A percentile compares a stretch with the other conserved stretches of the same genome.
Conservation (phyloP, 1,140 invertebrate species). For the Venturia canescens region DNA sequence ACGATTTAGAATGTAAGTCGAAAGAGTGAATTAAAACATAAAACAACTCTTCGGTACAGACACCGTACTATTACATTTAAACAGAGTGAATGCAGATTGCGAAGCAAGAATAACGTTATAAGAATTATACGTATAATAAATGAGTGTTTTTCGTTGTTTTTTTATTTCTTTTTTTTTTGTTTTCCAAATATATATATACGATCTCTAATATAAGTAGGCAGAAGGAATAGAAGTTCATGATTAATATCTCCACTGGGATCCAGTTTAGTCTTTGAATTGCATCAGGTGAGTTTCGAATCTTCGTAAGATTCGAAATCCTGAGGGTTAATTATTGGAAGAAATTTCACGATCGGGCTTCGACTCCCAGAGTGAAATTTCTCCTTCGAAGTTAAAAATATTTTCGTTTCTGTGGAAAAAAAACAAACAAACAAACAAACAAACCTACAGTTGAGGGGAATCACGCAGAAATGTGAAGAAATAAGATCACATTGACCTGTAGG, state of each 20-base stretch:
- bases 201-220: background rate
- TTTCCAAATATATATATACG: background rate
- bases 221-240: background rate
- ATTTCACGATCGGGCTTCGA: no score
- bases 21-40: background rate
- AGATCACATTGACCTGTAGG: no score
- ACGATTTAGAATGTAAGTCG: slow-evolving; percentile 3
- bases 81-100: slow-evolving; percentile 14
- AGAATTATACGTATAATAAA: slow-evolving; percentile 29
- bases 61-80: slow-evolving; percentile 50
- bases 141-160: slow-evolving; percentile 39
- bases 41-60: slow-evolving; percentile 32
- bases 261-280: no score
- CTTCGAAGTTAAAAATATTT: no score
- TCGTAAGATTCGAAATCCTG: no score
- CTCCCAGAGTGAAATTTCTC: no score
- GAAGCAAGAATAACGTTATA: slow-evolving; percentile 20
- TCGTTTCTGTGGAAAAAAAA: no score
- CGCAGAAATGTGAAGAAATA: no score
- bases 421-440: no score
- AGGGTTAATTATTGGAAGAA: no score
- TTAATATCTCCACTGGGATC: background rate
- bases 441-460: no score
- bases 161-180: slow-evolving; percentile 16
- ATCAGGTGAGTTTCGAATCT: no score